Conservation (phyloP, 1,140 invertebrate species). For the Copidosoma floridanum region DNA sequence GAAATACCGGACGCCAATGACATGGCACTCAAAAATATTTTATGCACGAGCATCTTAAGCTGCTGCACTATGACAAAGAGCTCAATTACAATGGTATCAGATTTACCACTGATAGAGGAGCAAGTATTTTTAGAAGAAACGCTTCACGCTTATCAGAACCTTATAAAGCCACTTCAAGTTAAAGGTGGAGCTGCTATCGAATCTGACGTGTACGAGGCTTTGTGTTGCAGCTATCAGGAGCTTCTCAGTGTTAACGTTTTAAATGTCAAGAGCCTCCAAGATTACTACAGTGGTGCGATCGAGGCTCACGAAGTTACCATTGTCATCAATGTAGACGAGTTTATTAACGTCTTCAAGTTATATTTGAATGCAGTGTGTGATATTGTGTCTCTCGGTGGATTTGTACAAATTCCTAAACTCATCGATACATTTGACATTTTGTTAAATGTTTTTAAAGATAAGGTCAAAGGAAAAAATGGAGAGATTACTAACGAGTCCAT, state of each 20-base stretch:
- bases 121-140: constrained; percentile 71
- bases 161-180: constrained; percentile 65
- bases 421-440: constrained; percentile 62
- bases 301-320: constrained; percentile 66
- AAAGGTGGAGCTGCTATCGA: constrained; percentile 59
- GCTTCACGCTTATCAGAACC: constrained; percentile 62
- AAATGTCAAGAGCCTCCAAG: constrained; percentile 66
- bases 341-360: constrained; percentile 68
- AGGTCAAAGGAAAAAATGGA: constrained; percentile 50
- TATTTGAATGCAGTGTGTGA: constrained; percentile 75
- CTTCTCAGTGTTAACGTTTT: constrained; percentile 69
- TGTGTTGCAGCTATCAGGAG: constrained; percentile 68
- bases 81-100: constrained; percentile 50
- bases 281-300: constrained; percentile 65
- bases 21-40: constrained; percentile 43
- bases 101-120: constrained; percentile 62
- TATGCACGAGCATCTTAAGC: constrained; percentile 49
- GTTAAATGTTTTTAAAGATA: constrained; percentile 62
- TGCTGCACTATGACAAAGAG: constrained; percentile 48
- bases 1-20: constrained; percentile 38
- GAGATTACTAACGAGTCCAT: constrained; percentile 62
- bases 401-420: constrained; percentile 64
- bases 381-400: constrained; percentile 71
- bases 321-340: constrained; percentile 70
- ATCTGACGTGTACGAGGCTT: constrained; percentile 62